Base-by-base conservation (phyloP, 1,140 invertebrate genomes). In the Hermatobates lingyangjiaoensis region DNA sequence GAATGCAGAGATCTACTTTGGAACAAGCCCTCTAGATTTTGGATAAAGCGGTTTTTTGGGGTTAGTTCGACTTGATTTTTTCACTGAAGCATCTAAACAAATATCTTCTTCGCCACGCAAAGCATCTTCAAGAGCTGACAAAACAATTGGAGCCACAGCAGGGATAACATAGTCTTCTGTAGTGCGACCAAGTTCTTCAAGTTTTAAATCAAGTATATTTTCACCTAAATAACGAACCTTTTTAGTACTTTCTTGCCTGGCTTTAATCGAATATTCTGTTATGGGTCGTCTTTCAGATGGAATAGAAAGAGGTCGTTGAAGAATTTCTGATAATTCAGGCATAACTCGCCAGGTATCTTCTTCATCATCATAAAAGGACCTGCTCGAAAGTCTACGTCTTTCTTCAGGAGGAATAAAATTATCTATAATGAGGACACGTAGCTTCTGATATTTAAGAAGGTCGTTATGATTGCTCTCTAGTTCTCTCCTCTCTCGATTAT, bases 381-480 rank as follows among this genome's bases (percentile, higher is more conserved):
- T 76, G 58, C 67, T 79, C 57, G 82, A 71, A n/a, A 96, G 77
- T 58, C 84, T 80, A 44, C 80, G 77, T 59, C 88, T 83, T 45
- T 95, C 54, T 51, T 55, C 49, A 7, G 77, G 72, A 12, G 93
- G 92, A 61, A 98, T 90, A 66, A 98, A 98, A 67, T 95, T 95
- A 60, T 97, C 92, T 52, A 97, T 92, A 39, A 96, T 85, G 10
- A 95, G 71, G 61, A 86, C 77, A 52, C 81, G 78, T n/a, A 85
- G 70, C 57, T 87, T 83, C 44, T 89, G 65, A 59, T 85, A 73
- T 59, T 81, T 77, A 1, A 80, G 82, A 27, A 91, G 72, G 57
- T 86, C 80, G 61, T 82, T 79, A 58, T 87, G 81, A 1, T 81
- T 81, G 62, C 80, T 74, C 62, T 89, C 84, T 23, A 89, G 62